Evolutionary conservation across 2,113 vertebrate species (phyloP).

Genomic region (Hippocampus barbouri): DNA sequence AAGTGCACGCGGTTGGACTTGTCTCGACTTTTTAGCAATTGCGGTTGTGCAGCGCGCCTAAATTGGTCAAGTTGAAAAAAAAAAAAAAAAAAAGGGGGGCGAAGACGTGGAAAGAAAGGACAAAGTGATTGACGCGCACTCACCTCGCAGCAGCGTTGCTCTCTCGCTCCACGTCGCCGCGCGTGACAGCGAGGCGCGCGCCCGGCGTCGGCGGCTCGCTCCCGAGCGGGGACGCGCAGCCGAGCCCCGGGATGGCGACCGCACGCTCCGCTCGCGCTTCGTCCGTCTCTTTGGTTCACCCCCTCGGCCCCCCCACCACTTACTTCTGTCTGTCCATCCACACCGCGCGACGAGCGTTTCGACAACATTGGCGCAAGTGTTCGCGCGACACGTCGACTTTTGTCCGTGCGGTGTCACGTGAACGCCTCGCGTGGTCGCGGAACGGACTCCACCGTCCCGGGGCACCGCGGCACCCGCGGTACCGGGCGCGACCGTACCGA

Average conservation of each 20-base stretch:
- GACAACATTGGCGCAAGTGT: too few relatives aligned
- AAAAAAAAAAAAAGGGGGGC: neutral
- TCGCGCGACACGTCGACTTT: too few relatives aligned
- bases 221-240: conserved; percentile 4
- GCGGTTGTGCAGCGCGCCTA: neutral
- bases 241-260: neutral
- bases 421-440: neutral
- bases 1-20: neutral
- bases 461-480: too few relatives aligned
- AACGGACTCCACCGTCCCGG: neutral
- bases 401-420: too few relatives aligned
- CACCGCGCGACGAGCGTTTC: too few relatives aligned
- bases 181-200: neutral
- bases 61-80: neutral
- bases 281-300: neutral
- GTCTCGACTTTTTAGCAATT: neutral
- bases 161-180: conserved; percentile 5
- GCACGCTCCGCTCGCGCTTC: neutral
- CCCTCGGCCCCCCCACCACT: neutral
- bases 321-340: neutral
- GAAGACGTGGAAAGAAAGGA: neutral
- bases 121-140: neutral
- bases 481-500: neutral
- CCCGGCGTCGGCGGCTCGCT: neutral
- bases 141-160: conserved; percentile 4